A percentile compares a stretch with the other conserved stretches of the same genome.
phyloP scores from a whole-genome alignment of 35 echinoderm and acorn worm genomes.

The Holothuria glaberrima region DNA sequence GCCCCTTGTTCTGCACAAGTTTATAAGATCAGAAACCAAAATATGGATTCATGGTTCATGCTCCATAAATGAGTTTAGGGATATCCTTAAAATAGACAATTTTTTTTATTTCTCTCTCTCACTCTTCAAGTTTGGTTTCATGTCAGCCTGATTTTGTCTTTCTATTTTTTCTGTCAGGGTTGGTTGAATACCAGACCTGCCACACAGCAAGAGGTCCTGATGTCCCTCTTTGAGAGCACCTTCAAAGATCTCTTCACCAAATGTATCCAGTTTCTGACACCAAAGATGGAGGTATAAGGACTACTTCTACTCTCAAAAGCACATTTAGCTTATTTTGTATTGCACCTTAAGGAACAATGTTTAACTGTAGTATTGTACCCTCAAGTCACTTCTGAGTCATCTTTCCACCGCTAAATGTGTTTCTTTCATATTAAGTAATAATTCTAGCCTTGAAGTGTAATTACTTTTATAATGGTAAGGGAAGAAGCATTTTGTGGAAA shows the following conservation, averaged over 20 bases:
- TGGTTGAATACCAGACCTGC: conserved; percentile 92
- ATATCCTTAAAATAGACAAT: too few species aligned
- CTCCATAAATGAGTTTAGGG: too few species aligned
- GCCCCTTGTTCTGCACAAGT: too few species aligned
- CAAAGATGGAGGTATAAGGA: conserved; percentile 84
- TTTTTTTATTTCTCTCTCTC: too few species aligned
- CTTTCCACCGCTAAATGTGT: neutral
- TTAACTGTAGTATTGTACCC: neutral
- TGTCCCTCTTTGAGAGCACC: conserved; percentile 76
- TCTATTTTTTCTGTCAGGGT: conserved; percentile 58
- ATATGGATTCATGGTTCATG: too few species aligned
- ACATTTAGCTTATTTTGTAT: neutral
- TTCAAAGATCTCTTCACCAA: conserved; percentile 83
- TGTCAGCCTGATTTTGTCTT: too few species aligned
- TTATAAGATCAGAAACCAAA: too few species aligned
- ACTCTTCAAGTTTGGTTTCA: too few species aligned
- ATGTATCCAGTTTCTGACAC: conserved; percentile 64
- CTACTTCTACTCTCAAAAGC: neutral
- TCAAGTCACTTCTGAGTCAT: neutral
- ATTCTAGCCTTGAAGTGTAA: too few species aligned
- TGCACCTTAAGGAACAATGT: neutral
- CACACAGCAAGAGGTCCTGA: conserved; percentile 83
- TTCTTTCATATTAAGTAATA: neutral
- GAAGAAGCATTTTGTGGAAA: too few species aligned
- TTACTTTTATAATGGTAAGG: too few species aligned